These are phyloP conservation scores for Porites rus DNA, from an alignment of 92 coral and sea anemone genomes.

Conservation along the genomic window DNA sequence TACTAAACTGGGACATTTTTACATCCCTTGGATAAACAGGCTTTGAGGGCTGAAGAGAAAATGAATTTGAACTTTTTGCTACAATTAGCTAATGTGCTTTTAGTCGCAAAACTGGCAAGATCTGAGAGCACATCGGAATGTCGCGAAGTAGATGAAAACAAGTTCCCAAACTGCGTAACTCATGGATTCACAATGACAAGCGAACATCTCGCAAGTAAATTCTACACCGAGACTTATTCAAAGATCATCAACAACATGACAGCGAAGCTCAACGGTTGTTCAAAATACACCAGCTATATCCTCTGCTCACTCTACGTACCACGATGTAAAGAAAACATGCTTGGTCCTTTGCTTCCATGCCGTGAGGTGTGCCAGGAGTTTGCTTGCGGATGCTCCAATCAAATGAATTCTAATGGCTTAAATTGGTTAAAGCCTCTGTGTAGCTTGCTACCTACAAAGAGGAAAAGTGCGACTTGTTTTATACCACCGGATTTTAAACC, in stretches of 20 bases:
- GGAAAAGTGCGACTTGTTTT: slow-evolving; percentile 28
- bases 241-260: slow-evolving; percentile 3
- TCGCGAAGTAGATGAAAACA: background rate
- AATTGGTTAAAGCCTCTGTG: slow-evolving; percentile 66
- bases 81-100: background rate
- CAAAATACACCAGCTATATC: slow-evolving; percentile 38
- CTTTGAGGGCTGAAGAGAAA: background rate
- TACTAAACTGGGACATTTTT: too few relatives aligned
- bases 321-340: slow-evolving; percentile 32
- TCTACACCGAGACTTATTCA: background rate
- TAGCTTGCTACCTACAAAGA: slow-evolving; percentile 25
- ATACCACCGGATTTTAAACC: slow-evolving; percentile 46
- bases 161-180: slow-evolving; percentile 17
- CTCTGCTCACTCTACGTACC: slow-evolving; percentile 64
- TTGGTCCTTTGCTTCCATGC: slow-evolving; percentile 56
- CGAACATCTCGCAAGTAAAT: background rate
- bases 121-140: slow-evolving; percentile 15
- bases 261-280: slow-evolving; percentile 37
- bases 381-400: slow-evolving; percentile 40
- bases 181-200: slow-evolving; percentile 16
- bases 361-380: slow-evolving; percentile 64
- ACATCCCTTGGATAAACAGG: background rate
- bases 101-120: background rate
- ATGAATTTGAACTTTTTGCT: slow-evolving; percentile 1
- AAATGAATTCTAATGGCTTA: slow-evolving; percentile 30